Conservation (phyloP, 2,888 invertebrate genomes). For the Xestoiulus laeticollis region DNA sequence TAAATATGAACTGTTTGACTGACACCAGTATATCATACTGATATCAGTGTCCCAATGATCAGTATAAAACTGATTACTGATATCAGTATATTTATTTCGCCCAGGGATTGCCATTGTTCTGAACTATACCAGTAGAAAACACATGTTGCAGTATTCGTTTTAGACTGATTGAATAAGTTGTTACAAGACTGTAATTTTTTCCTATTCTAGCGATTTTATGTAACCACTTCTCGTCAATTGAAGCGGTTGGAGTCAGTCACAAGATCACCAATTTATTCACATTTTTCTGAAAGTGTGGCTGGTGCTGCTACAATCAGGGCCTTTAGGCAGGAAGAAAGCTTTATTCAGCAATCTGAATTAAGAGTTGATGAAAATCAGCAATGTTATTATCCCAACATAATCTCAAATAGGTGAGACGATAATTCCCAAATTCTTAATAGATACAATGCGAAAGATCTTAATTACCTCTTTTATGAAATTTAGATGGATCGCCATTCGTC, state of each 20-base stretch:
- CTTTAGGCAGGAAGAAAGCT: conserved; percentile 80
- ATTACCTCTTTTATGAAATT: not conserved
- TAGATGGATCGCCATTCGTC: conserved; percentile 91
- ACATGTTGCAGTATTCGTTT: too few species aligned
- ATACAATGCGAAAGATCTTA: not conserved
- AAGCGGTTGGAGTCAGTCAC: conserved; percentile 93
- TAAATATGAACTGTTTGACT: too few species aligned
- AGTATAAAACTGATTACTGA: too few species aligned
- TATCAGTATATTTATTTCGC: too few species aligned
- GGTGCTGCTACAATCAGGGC: conserved; percentile 84
- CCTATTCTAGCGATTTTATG: conserved; percentile 81
- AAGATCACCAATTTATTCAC: conserved; percentile 95
- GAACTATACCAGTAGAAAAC: too few species aligned
- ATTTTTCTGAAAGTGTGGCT: conserved; percentile 93
- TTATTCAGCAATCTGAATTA: conserved; percentile 85
- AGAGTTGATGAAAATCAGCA: conserved; percentile 93
- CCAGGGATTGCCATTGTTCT: too few species aligned
- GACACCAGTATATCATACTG: too few species aligned
- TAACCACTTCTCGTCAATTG: conserved; percentile 90
- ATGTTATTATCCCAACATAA: conserved; percentile 90
- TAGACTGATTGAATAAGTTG: too few species aligned
- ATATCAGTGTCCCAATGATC: too few species aligned
- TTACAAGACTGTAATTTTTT: conserved; percentile 15
- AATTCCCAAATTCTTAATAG: not conserved
- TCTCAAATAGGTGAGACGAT: conserved; percentile 76